These are phyloP conservation scores for Anguilla rostrata DNA, from an alignment of 2,113 vertebrate species.

Conservation along the genomic window DNA sequence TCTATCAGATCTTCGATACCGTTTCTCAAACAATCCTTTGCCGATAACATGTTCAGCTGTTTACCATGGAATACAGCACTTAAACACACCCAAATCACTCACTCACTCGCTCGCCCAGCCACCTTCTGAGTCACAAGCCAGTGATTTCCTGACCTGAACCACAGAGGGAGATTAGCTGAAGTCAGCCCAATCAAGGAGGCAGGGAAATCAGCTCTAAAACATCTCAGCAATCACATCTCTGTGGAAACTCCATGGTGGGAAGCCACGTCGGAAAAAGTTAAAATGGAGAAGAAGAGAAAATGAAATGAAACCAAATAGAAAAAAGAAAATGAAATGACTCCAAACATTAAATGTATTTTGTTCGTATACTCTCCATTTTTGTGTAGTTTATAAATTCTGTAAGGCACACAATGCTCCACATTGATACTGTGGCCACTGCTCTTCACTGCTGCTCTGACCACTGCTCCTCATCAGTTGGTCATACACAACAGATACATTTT, in stretches of 20 bases:
- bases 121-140: background rate
- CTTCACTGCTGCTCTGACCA: background rate
- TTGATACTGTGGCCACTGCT: background rate
- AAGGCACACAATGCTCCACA: background rate
- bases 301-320: background rate
- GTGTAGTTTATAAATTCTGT: no score
- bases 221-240: background rate
- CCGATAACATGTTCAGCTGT: background rate
- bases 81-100: slow-evolving; percentile 15
- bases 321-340: no score
- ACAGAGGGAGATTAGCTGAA: slow-evolving; percentile 13
- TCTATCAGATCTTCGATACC: background rate
- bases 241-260: background rate
- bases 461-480: background rate
- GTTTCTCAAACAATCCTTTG: background rate
- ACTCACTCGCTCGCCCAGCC: background rate
- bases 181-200: slow-evolving; percentile 3
- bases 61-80: background rate
- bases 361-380: background rate
- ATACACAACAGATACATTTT: no score
- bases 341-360: background rate
- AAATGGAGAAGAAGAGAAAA: background rate
- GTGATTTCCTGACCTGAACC: slow-evolving; percentile 15
- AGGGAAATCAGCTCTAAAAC: background rate
- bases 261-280: background rate